Evolutionary conservation across 2,797 vertebrate species (phyloP), one percentile per base, ranked within the genome.

Genomic region (Typhlichthys subterraneus): DNA sequence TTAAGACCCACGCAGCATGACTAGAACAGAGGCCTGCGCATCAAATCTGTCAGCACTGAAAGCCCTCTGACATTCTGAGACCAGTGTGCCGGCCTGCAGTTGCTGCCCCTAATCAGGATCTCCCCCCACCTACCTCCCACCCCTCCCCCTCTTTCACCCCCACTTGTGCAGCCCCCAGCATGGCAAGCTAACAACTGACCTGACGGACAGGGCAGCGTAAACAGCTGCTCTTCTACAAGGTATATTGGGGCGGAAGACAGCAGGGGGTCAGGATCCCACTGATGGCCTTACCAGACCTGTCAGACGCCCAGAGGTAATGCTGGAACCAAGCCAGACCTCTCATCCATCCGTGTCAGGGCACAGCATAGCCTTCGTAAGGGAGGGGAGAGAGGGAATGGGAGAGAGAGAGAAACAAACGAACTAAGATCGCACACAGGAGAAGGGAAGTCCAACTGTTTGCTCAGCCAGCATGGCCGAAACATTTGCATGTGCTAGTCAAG

Each of bases 151-250:
- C 33, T 38, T 38, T 29, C 23, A 29, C 23, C 81, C 29, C 51
- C 85, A 76, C 86, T 81, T 85, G 86, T 89, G 86, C 57, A 11
- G 66, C 69, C 73, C 77, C 72, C 75, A 76, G 33, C 33, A 2
- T 78, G 77, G 47, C 58, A 9, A 77, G 76, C 78, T 84, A 89
- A 87, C 90, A 88, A 87, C 85, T 89, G 87, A 87, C 83, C 79
- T 81, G 86, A 82, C 42, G 81, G 85, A 84, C 79, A 11, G 74
- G 82, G 70, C 76, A 65, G 72, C 76, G 72, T 69, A 82, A 29
- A 88, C 90, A 92, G 88, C 87, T 92, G 90, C 81, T 63, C 48
- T 69, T 67, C 82, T 65, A 82, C 84, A 82, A 82, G 83, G 67
- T 65, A 54, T 65, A 54, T 29, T 75, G 82, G 67, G 80, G 73